Evolutionary conservation across 2,888 invertebrate species (phyloP), one percentile per base, ranked within the genome.

Genomic region (Volucella inanis): DNA sequence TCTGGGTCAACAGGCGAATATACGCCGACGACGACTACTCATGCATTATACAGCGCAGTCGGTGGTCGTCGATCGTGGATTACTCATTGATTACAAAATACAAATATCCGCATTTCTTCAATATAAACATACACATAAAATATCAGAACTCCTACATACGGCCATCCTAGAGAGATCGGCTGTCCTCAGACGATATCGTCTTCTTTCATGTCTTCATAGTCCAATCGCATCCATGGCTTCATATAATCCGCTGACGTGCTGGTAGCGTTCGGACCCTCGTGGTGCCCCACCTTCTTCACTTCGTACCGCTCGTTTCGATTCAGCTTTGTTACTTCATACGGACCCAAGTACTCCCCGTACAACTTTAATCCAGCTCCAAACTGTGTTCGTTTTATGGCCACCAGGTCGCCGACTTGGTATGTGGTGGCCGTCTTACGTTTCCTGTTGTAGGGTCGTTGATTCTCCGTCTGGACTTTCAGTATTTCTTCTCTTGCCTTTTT

Each of bases 191-290:
- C 18, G 18, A 22, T 22, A 3, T 22, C 1, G 18, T 22, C 18
- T 22, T 22, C 18, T 22, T 22, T 22, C 18, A 1, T 22, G 18
- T 22, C 18, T 22, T 22, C 2, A 22, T 22, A 3, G 18, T 22
- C 18, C 18, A 22, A 22, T 22, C 18, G 18, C 18, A 22, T 14
- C 15, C 14, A 65, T 41, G 15, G 52, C 11, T 65, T 52, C 65
- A 52, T 52, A 38, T 12, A 41, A 39, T 52, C 65, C 15, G 41
- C 52, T 14, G 50, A 39, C 10, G 39, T 41, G 15, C 41, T 52
- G n/a, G 65, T 65, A n/a, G 12, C 41, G 22, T 18, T 50, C 11
- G 52, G 65, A 3, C 65, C 65, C 18, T 65, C 65, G 15, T 52
- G 52, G 6, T 41, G 12, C n/a, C 52, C 65, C 1, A 65, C 39